Evolutionary conservation across 1,140 invertebrate genomes (phyloP).

Genomic region (Epicauta chinensis): DNA sequence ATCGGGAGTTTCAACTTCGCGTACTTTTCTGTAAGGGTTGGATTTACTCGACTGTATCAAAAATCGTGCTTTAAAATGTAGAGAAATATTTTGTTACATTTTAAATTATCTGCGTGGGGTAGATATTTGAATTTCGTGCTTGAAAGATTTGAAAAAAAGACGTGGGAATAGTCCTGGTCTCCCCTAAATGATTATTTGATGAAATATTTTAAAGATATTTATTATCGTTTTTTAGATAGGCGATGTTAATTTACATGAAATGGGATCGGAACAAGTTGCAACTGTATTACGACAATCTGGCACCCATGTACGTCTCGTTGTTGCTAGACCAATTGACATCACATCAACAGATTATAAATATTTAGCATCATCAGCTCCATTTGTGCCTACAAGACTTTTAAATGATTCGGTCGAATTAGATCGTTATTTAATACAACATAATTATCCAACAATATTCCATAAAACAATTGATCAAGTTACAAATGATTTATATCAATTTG

Average conservation of each 20-base stretch:
- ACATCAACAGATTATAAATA: conserved; percentile 57
- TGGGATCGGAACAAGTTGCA: conserved; percentile 96
- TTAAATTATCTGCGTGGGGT: no score
- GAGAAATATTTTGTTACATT: no score
- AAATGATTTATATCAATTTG: conserved; percentile 27
- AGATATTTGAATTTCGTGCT: no score
- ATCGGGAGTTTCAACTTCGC: no score
- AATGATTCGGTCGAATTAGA: conserved; percentile 82
- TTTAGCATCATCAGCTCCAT: conserved; percentile 43
- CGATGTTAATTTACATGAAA: conserved; percentile 85
- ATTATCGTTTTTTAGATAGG: conserved; percentile 53
- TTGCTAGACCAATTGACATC: conserved; percentile 80
- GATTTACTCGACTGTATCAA: no score
- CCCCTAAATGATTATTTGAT: no score
- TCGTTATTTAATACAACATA: conserved; percentile 73
- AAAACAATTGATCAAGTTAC: conserved; percentile 36
- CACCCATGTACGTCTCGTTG: conserved; percentile 85
- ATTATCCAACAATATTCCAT: conserved; percentile 62
- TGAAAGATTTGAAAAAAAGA: no score
- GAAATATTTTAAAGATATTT: not conserved
- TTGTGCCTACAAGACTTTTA: conserved; percentile 61
- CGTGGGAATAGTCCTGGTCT: no score
- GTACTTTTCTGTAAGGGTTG: no score
- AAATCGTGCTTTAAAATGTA: no score
- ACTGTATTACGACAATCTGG: conserved; percentile 92